Evolutionary conservation across 1,140 invertebrate genomes (phyloP), one percentile per base, ranked within the genome.

Genomic region (Lineus longissimus): DNA sequence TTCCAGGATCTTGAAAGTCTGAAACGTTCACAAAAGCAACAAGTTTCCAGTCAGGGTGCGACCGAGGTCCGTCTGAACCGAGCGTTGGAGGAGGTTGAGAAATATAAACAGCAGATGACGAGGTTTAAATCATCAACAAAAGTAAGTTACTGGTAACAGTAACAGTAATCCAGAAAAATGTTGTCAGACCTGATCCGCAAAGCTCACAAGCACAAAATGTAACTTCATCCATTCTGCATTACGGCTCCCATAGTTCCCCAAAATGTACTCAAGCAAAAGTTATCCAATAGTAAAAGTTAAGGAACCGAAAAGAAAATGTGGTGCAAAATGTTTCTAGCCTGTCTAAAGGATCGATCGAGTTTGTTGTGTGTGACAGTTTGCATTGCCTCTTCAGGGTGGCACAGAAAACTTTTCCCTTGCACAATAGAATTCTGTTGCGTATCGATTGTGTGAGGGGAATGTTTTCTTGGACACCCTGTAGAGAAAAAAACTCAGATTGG

Each of bases 41-140:
- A 76, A 25, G 65, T 68, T 17, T 69, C 77, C 7, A 71, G 70
- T 7, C 79, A 81, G 54, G 74, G 73, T 59, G 78, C 76, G 0
- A 75, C 76, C 22, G 82, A 83, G 59, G 76, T 82, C 1, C 66
- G 81, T 19, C 67, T 83, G 25, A 80, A 82, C 61, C 61, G 81
- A 61, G 76, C 81, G 6, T 59, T 81, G 25, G 82, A 83, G 65
- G 80, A 83, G 59, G 76, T 79, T 29, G 81, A 82, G 58, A 78
- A 74, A 70, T 76, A 76, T 58, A 82, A 81, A 68, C 71, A 73
- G 30, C 75, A 82, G 62, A 55, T 83, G 23, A 63, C 70, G 13
- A 76, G 77, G 45, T 57, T 73, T 4, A 79, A 81, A 68, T 73
- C 73, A 31, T 54, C 70, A 29, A 73, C 76, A 25, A 82, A 81